Base-by-base conservation (phyloP, 2,888 invertebrate species). In the Branchipolynoe longqiensis region DNA sequence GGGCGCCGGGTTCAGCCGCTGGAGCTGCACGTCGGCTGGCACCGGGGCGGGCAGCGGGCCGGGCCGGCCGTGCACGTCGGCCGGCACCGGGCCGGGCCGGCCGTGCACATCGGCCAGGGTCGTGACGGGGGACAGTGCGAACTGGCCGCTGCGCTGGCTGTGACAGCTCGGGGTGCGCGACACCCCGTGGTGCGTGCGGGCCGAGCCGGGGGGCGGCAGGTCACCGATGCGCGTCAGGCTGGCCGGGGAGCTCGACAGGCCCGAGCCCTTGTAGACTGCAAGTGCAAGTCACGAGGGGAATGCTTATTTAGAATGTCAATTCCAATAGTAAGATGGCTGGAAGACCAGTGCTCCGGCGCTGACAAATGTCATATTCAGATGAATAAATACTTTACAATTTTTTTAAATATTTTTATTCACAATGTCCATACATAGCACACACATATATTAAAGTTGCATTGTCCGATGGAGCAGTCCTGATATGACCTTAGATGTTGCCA, bases 71-170 rank as follows among this genome's bases (percentile, higher is more conserved):
- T 48, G 48, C 28, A 54, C 78, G 48, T 78, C 78, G n/a, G 48
- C 78, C 36, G 73, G 38, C 22, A 41, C 12, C 14, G 41, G 78
- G 22, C 8, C 6, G 1, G 78, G 78, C 2, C 28, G 28, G 12
- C 48, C 22, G 31, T 48, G 48, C 28, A 54, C 78, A 41, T 78
- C 78, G n/a, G 48, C 78, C 25, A 25, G 48, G 36, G 54, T 41
- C 1, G 40, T 28, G 28, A 58, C 33, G 8, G 83, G 83, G 8
- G 54, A 62, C 54, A 73, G 28, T 14, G 38, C 40, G 28, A 83
- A 74, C 59, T 85, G 82, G 38, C 54, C 54, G 31, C 85, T 85
- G 25, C 58, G 40, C 54, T 82, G 85, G 48, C 85, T 85, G 33
- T 69, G 82, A 14, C 48, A 40, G 33, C 85, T 85, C 40, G 82